Percentiles rank a stretch among this genome's conserved stretches.
Evolutionary conservation across 92 coral and sea anemone genomes (phyloP).

Genomic region (Chrysogorgia sp.): DNA sequence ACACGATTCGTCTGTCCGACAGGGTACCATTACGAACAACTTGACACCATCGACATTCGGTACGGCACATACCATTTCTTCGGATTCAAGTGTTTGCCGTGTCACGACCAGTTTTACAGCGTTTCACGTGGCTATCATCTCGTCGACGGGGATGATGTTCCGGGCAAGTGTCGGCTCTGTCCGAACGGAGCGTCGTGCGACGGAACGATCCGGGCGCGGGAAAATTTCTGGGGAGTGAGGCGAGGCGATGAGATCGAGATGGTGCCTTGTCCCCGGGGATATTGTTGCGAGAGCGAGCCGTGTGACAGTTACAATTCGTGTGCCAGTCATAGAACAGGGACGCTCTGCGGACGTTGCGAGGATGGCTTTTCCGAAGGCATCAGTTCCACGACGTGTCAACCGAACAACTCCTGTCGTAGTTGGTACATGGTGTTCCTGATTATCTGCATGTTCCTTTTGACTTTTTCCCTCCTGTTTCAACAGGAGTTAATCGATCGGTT

Average conservation of each 20-base stretch:
- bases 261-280: conserved; percentile 30
- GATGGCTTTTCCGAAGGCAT: conserved; percentile 34
- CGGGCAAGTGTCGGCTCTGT: conserved; percentile 21
- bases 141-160: neutral
- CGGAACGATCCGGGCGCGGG: conserved; percentile 41
- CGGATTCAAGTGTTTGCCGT: conserved; percentile 28
- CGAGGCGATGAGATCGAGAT: conserved; percentile 17
- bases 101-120: conserved; percentile 30
- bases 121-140: conserved; percentile 5
- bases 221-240: conserved; percentile 23
- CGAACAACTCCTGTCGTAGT: neutral
- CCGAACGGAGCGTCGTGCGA: conserved; percentile 42
- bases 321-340: conserved; percentile 31
- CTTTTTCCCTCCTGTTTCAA: neutral
- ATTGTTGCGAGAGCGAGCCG: conserved; percentile 34
- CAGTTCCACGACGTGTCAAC: conserved; percentile 21
- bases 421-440: neutral
- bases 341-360: conserved; percentile 30
- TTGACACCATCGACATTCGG: neutral
- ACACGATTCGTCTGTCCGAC: conserved; percentile 21
- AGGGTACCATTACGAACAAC: conserved; percentile 28
- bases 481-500: conserved; percentile 4
- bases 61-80: neutral
- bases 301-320: conserved; percentile 18
- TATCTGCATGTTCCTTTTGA: neutral